phyloP scores from a whole-genome alignment of 2,888 invertebrate genomes.

The Idaea dimidiata region DNA sequence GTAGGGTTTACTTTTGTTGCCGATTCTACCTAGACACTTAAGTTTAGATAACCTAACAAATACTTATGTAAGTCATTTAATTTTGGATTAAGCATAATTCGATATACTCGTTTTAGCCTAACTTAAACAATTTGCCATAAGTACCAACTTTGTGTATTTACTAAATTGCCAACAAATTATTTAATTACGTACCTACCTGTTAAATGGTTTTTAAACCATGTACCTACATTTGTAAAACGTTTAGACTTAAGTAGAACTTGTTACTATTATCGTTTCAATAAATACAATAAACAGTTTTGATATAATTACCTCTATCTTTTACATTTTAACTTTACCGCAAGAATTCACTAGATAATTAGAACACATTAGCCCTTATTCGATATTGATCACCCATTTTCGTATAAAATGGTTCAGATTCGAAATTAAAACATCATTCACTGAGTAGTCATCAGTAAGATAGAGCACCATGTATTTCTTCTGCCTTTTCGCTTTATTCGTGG shows the following conservation, averaged over 20 bases:
- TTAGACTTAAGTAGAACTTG: constrained; percentile 18
- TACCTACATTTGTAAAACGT: constrained; percentile 11
- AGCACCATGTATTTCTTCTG: constrained; percentile 37
- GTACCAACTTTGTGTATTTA: constrained; percentile 9
- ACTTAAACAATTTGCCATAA: constrained; percentile 32
- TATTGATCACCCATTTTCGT: constrained; percentile 33
- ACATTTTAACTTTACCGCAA: constrained; percentile 29
- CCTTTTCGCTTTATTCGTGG: constrained; percentile 30
- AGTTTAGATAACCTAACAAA: not conserved
- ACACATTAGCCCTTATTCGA: constrained; percentile 22
- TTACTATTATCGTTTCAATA: constrained; percentile 13
- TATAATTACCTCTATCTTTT: constrained; percentile 12
- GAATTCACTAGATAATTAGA: constrained; percentile 16
- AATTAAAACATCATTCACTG: constrained; percentile 24
- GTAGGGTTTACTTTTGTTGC: too few species aligned
- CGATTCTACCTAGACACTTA: not conserved
- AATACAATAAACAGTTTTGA: constrained; percentile 17
- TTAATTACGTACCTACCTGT: not conserved
- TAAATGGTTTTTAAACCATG: not conserved
- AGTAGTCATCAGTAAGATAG: constrained; percentile 12
- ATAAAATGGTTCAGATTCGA: constrained; percentile 31
- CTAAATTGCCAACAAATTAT: not conserved
- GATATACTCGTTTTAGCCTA: constrained; percentile 29
- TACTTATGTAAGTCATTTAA: not conserved
- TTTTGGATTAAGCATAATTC: not conserved